Percentiles rank a stretch among this genome's conserved stretches.
These are phyloP conservation scores for Sebastolobus alascanus DNA, from an alignment of 2,797 vertebrate genomes.

Conservation along the genomic window DNA sequence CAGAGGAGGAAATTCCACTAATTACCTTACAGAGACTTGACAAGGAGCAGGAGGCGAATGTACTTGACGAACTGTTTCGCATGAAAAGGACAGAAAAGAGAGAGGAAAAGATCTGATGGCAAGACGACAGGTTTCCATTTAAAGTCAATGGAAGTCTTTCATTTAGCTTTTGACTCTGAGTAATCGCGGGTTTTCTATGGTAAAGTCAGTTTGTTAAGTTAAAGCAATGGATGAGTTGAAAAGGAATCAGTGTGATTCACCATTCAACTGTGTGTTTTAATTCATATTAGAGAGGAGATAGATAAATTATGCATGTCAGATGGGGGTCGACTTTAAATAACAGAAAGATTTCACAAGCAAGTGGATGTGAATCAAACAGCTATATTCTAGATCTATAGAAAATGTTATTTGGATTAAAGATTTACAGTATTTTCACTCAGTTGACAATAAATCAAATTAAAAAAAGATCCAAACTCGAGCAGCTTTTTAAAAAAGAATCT, in stretches of 20 bases:
- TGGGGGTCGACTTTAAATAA: slow-evolving; percentile 22
- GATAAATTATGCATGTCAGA: slow-evolving; percentile 53
- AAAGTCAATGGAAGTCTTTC: slow-evolving; percentile 70
- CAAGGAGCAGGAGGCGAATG: slow-evolving; percentile 79
- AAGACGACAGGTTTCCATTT: slow-evolving; percentile 77
- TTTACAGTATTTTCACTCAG: slow-evolving; percentile 11
- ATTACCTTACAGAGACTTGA: slow-evolving; percentile 77
- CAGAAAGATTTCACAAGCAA: slow-evolving; percentile 20
- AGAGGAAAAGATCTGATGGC: slow-evolving; percentile 78
- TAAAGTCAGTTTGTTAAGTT: slow-evolving; percentile 61
- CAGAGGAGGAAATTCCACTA: slow-evolving; percentile 84
- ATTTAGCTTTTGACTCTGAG: slow-evolving; percentile 63
- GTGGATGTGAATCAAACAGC: slow-evolving; percentile 17
- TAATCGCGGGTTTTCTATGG: slow-evolving; percentile 38
- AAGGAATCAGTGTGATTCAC: slow-evolving; percentile 76
- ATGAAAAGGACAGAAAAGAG: slow-evolving; percentile 68
- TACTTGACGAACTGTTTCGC: slow-evolving; percentile 53
- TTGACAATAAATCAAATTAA: neutral
- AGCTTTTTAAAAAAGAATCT: neutral
- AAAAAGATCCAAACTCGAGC: slow-evolving; percentile 7
- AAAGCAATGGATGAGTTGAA: slow-evolving; percentile 55
- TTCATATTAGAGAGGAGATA: slow-evolving; percentile 51
- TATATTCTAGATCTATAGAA: neutral
- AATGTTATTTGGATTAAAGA: slow-evolving; percentile 2
- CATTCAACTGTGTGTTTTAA: slow-evolving; percentile 44